Conservation (phyloP, 1,140 invertebrate species). For the Sinonovacula constricta region DNA sequence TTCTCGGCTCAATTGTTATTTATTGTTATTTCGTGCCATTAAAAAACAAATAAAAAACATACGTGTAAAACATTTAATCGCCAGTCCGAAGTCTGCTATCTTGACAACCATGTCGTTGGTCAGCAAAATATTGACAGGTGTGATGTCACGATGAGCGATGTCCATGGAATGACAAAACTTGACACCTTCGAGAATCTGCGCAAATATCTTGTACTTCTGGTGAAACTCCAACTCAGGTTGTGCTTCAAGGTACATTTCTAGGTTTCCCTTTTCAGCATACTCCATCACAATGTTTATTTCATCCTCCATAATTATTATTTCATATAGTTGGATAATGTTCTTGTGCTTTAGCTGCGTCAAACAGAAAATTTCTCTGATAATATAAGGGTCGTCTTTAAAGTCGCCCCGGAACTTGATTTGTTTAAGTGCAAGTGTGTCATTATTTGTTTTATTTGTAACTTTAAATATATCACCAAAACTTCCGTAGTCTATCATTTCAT, state of each 20-base stretch:
- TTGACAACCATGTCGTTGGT: constrained; percentile 50
- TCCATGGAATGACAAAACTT: constrained; percentile 55
- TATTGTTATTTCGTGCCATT: too few species aligned
- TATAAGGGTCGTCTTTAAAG: constrained; percentile 55
- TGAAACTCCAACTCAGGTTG: constrained; percentile 22
- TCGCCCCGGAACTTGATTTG: constrained; percentile 50
- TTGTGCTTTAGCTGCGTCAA: constrained; percentile 53
- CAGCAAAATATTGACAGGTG: constrained; percentile 63
- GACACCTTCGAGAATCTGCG: constrained; percentile 57
- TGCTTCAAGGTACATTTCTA: constrained; percentile 49
- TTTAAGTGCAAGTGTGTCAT: constrained; percentile 53
- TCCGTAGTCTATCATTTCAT: constrained; percentile 57
- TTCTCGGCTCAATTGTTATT: too few species aligned
- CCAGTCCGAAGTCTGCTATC: constrained; percentile 65
- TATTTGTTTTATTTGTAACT: constrained; percentile 19
- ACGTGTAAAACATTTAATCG: constrained; percentile 50
- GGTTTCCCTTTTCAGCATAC: constrained; percentile 57
- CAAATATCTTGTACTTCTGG: constrained; percentile 35
- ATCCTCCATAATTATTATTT: constrained; percentile 43
- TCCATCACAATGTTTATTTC: constrained; percentile 63
- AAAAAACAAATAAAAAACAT: background rate
- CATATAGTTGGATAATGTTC: constrained; percentile 55
- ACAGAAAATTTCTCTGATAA: constrained; percentile 59
- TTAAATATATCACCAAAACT: constrained; percentile 64
- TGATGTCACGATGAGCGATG: constrained; percentile 64